Conservation (phyloP, 2,797 vertebrate genomes). For the Pseudomugil gertrudae region DNA sequence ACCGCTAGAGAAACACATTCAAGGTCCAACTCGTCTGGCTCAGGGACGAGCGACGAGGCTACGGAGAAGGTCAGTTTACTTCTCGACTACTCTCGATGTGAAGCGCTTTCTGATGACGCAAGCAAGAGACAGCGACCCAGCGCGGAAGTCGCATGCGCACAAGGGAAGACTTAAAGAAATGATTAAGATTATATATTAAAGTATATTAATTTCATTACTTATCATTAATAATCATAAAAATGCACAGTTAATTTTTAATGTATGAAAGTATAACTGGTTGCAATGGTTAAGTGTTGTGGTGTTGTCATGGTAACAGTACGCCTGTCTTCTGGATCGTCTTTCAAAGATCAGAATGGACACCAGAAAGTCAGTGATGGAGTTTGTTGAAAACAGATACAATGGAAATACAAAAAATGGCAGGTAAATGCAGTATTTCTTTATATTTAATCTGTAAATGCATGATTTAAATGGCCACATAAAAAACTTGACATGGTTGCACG, state of each 20-base stretch:
- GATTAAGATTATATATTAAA: no score
- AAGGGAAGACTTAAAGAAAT: background rate
- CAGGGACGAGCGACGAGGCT: slow-evolving; percentile 62
- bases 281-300: accelerated
- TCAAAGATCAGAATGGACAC: background rate
- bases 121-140: background rate
- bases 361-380: slow-evolving; percentile 77
- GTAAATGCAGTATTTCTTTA: slow-evolving; percentile 61
- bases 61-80: slow-evolving; percentile 80
- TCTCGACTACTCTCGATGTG: slow-evolving; percentile 50
- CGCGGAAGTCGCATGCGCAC: slow-evolving; percentile 21
- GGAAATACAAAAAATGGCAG: slow-evolving; percentile 82
- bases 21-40: slow-evolving; percentile 70
- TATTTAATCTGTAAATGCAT: background rate
- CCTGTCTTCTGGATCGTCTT: background rate
- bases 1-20: slow-evolving; percentile 51
- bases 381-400: slow-evolving; percentile 81
- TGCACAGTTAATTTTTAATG: background rate
- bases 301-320: slow-evolving; percentile 71
- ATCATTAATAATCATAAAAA: background rate
- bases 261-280: no score
- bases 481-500: background rate
- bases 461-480: background rate
- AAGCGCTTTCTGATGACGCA: slow-evolving; percentile 60
- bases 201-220: no score